Evolutionary conservation across 2,888 invertebrate genomes (phyloP), one percentile per base, ranked within the genome.

Genomic region (Tenthredo amoena): DNA sequence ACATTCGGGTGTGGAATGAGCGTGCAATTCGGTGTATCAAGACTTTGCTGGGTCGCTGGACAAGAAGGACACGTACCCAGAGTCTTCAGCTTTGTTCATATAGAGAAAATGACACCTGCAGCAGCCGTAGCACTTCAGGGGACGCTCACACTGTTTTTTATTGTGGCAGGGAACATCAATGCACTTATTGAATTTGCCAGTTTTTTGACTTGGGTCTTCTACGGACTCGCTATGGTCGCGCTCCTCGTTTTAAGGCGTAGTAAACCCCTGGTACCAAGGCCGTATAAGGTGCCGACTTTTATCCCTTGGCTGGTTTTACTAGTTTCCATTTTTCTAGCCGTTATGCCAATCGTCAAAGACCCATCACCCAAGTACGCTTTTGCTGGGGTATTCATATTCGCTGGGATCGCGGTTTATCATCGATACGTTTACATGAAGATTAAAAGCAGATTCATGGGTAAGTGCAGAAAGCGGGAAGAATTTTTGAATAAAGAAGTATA

Each of bases 131-230:
- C 96, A 0, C 95, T 98, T 86, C 97, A 98, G 93, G 96, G 96
- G 15, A 40, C 96, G 34, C 94, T 97, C n/a, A 95, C 97, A 0
- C 94, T 96, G 62, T 88, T 96, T 72, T 97, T 97, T 92, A 96
- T 98, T 81, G 90, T 96, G 74, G 95, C 96, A 40, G 97, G 97
- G 85, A 95, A 97, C 92, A 97, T 98, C 86, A 94, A 95, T 79
- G 95, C 96, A 1, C 94, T 98, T 18, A 98, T 98, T 88, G 97
- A 97, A 90, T 97, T 98, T 92, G 97, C 97, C 71, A 97, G 97
- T 92, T 98, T 98, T 94, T 95, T 98, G 87, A 96, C 97, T 34
- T 98, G 98, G 98, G 95, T 97, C 86, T 97, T 97, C 94, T 98
- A 98, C 92, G 98, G 97, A 0, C 93, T 96, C 0, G 97, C 97